These are phyloP conservation scores for Ceratina japonica DNA, from an alignment of 1,140 invertebrate species.

Conservation along the genomic window DNA sequence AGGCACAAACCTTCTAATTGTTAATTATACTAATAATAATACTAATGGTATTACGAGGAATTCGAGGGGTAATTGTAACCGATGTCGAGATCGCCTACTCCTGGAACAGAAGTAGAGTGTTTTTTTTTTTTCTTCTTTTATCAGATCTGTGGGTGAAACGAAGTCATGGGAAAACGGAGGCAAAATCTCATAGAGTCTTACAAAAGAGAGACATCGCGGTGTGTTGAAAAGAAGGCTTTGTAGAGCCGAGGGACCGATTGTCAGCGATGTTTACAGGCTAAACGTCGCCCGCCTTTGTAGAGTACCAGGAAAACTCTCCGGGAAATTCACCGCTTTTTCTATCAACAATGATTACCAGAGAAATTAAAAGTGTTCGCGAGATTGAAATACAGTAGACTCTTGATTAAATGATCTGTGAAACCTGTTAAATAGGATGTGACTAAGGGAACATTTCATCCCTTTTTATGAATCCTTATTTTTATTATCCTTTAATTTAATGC, in stretches of 20 bases:
- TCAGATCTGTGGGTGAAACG: slow-evolving; percentile 15
- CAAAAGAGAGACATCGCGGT: slow-evolving; percentile 12
- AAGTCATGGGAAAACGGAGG: slow-evolving; percentile 11
- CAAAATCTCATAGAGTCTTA: slow-evolving; percentile 6
- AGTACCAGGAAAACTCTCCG: not conserved
- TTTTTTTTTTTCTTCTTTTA: slow-evolving; percentile 13
- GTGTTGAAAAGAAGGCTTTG: slow-evolving; percentile 17
- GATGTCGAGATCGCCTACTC: not conserved
- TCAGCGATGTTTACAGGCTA: not conserved
- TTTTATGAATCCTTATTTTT: no score
- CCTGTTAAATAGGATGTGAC: no score
- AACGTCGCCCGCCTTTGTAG: not conserved
- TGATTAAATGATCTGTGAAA: no score
- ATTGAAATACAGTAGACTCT: no score
- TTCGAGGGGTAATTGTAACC: not conserved
- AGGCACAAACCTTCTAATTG: not conserved
- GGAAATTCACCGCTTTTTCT: no score
- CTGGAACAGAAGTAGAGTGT: not conserved
- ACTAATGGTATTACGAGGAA: not conserved
- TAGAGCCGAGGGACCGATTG: not conserved
- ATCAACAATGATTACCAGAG: no score
- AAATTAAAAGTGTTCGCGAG: no score
- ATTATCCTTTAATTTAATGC: no score
- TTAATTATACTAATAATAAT: not conserved
- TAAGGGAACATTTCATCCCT: no score